Percentiles rank a stretch among this genome's conserved stretches.
phyloP scores from a whole-genome alignment of 1,140 invertebrate species.

The Brachionus plicatilis region DNA sequence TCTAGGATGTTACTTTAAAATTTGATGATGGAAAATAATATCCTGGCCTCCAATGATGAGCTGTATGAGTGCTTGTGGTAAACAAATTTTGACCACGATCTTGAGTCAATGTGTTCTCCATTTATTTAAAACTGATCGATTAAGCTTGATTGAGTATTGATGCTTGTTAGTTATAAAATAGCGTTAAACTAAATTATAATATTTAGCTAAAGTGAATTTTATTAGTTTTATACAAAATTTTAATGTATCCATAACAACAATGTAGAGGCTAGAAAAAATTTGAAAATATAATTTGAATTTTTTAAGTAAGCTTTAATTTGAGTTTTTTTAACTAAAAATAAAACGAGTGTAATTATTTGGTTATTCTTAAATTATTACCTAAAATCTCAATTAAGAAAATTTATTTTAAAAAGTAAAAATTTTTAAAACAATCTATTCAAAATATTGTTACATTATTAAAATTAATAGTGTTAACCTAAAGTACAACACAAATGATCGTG shows the following conservation, averaged over 20 bases:
- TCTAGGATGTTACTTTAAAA: conserved; percentile 47
- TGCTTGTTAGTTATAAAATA: background rate
- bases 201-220: background rate
- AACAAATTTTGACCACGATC: conserved; percentile 41
- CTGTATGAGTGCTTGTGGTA: conserved; percentile 53
- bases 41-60: conserved; percentile 53
- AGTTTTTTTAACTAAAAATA: background rate
- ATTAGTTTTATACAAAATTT: conserved; percentile 4
- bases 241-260: background rate
- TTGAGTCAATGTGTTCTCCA: conserved; percentile 22
- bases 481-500: too few relatives aligned
- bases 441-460: too few relatives aligned
- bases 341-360: background rate
- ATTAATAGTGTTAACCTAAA: too few relatives aligned
- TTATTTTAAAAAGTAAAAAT: too few relatives aligned
- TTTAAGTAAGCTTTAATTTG: background rate
- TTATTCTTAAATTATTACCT: too few relatives aligned
- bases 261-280: background rate
- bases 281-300: background rate
- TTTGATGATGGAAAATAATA: conserved; percentile 55
- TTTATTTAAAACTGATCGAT: background rate
- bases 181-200: conserved; percentile 24
- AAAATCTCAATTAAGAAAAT: background rate
- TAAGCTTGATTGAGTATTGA: background rate
- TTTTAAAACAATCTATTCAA: too few relatives aligned